Base-by-base conservation (phyloP, 2,113 vertebrate genomes). In the Chloebia gouldiae region DNA sequence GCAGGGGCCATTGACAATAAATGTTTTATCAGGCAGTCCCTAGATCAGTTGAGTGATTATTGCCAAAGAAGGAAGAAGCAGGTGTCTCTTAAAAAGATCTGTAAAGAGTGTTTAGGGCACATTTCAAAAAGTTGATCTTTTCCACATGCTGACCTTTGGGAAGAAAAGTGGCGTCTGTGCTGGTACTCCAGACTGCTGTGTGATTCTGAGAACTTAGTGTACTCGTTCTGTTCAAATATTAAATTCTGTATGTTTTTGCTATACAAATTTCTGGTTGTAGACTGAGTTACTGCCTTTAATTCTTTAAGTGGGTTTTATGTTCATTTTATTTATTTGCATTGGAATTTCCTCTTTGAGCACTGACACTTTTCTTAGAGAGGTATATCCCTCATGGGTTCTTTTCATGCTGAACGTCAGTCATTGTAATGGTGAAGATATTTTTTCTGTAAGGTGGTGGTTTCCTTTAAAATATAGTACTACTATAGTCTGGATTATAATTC, bases 51-150 rank as follows among this genome's bases (percentile, higher is more conserved):
- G 56, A 66, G 28, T 13, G 2, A 80, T 96, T 86, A 42, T 85
- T 96, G 95, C 93, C 91, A 88, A 89, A 96, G 84, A 94, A 93
- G 72, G 84, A 97, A 92, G 72, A 90, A 91, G 76, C 45, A 84
- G 65, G 49, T 96, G 60, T 77, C 44, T 79, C 35, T 76, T 84
- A 51, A 81, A 86, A 90, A 68, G 83, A 35, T 80, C 23, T 72
- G 18, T 94, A 23, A 81, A 51, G 70, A 51, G 60, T 47, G 15
- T 92, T 77, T 75, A 86, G 83, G 93, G 80, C 95, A 91, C 93
- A 59, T 95, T 77, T 71, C 63, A 91, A 50, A 89, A 92, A 11
- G 24, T 54, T 88, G 21, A 23, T 80, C 44, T 92, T 83, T 72
- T 83, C n/a, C 39, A 39, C 21, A 15, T 78, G 78, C 23, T 83